A percentile compares a stretch with the other conserved stretches of the same genome.
phyloP scores from a whole-genome alignment of 2,888 invertebrate genomes.

The Drosophila nr. fundita region DNA sequence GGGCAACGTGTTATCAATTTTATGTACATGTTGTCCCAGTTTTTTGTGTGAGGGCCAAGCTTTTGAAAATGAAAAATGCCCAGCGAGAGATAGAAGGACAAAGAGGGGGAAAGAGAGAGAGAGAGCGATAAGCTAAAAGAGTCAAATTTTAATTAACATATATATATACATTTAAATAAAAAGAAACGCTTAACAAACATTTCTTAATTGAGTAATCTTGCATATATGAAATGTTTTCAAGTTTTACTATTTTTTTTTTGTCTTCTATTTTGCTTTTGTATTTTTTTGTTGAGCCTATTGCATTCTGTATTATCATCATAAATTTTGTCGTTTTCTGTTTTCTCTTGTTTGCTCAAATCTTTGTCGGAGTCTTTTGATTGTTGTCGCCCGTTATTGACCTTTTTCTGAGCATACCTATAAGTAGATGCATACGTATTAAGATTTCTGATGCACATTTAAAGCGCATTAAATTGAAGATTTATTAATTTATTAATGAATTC shows the following conservation, averaged over 20 bases:
- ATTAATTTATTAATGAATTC: conserved; percentile 33
- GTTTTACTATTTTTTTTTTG: background rate
- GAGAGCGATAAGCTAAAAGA: background rate
- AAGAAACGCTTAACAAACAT: background rate
- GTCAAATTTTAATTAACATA: background rate
- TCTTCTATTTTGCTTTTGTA: background rate
- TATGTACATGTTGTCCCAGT: conserved; percentile 65
- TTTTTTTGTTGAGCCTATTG: conserved; percentile 1
- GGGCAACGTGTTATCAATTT: conserved; percentile 55
- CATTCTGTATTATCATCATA: conserved; percentile 13
- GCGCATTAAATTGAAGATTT: conserved; percentile 32
- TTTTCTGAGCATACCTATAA: background rate
- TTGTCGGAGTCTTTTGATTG: conserved; percentile 20
- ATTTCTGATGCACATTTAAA: conserved; percentile 31
- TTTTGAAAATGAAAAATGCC: background rate
- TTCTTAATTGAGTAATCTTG: background rate
- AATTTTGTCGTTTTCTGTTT: conserved; percentile 6
- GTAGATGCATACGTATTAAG: conserved; percentile 7
- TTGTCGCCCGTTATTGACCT: conserved; percentile 5
- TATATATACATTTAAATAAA: background rate
- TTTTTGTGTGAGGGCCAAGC: conserved; percentile 40
- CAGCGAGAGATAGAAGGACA: background rate
- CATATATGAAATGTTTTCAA: background rate
- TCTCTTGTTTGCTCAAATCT: conserved; percentile 13
- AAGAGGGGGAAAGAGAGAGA: background rate